Evolutionary conservation across 2,888 invertebrate genomes (phyloP), one percentile per base, ranked within the genome.

Genomic region (Hydroisotoma schaefferi): DNA sequence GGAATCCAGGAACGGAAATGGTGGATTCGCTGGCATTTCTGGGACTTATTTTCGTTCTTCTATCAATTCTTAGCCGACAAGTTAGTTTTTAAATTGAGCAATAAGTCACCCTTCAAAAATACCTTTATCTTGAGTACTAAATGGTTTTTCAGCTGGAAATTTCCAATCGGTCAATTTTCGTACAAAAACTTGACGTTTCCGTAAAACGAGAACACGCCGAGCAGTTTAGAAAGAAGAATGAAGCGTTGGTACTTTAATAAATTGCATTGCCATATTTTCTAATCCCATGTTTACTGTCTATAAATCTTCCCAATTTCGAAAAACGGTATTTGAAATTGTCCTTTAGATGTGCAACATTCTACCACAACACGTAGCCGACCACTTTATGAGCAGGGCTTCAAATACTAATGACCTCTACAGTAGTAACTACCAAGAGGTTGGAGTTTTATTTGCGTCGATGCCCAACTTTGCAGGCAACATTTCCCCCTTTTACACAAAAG

Each of bases 341-440:
- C 15, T 33, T 15, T 18, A 29, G 49, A 52, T 52, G 52, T 33
- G 52, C 6, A 52, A 52, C 25, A 52, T 52, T 20, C 33, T 52
- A 37, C 52, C 52, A 2, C 52, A 52, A 52, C 52, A 52, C 26
- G 52, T 52, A 5, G 52, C 52, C 3, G 52, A 52, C 20, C 52
- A 52, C 20, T 52, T 52, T 23, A 20, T 52, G 20, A 23, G 37
- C 23, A 52, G 37, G 29, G 18, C 37, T 23, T 12, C 18, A 52
- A 22, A 52, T 25, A 22, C 26, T 37, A 6, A 37, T 22, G 12
- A 15, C 2, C 37, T 52, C 10, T 52, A 52, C 52, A 52, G 52
- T 22, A 33, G 37, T 22, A 52, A 27, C 18, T 52, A 52, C 22
- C 29, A 52, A 15, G 52, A 52, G 23, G 52, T 29, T 52, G 52